Percentiles rank a stretch among this genome's conserved stretches.
Conservation (phyloP, 2,113 vertebrate genomes). For the Alosa alosa region DNA sequence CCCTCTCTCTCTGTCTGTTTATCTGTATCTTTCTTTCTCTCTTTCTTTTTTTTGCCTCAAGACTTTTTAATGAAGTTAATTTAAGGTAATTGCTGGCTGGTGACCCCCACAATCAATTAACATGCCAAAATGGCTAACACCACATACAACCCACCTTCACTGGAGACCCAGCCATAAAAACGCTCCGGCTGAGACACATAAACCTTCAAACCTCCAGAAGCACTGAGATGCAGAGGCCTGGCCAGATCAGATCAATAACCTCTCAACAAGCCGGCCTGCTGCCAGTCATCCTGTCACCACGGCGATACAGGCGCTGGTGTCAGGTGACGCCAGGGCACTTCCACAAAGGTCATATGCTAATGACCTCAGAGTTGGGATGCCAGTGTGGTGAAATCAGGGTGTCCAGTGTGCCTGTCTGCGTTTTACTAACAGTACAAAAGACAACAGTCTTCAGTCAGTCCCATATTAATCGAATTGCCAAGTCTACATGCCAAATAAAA, state of each 20-base stretch:
- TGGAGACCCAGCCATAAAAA: conserved; percentile 2
- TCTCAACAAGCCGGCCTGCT: conserved; percentile 49
- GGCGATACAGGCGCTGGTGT: conserved; percentile 29
- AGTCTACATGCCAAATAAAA: not conserved
- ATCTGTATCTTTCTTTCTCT: not conserved
- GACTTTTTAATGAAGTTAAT: not conserved
- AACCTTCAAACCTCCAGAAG: not conserved
- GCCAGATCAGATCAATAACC: conserved; percentile 51
- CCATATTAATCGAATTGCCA: not conserved
- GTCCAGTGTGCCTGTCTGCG: not conserved
- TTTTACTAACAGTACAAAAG: not conserved
- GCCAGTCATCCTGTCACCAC: conserved; percentile 58
- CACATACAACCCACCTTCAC: not conserved
- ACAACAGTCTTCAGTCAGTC: not conserved
- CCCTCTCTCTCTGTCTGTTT: not conserved
- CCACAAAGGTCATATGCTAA: conserved; percentile 45
- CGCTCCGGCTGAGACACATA: conserved; percentile 17
- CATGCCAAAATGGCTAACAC: not conserved
- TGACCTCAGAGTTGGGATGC: conserved; percentile 56
- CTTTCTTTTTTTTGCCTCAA: not conserved
- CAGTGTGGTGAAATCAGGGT: conserved; percentile 32
- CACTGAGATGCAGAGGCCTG: not conserved
- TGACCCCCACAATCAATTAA: not conserved
- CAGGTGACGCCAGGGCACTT: conserved; percentile 13
- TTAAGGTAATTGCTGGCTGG: not conserved